A percentile compares a stretch with the other conserved stretches of the same genome.
phyloP scores from a whole-genome alignment of 2,113 vertebrate genomes.

The Ceyx melanurus region DNA sequence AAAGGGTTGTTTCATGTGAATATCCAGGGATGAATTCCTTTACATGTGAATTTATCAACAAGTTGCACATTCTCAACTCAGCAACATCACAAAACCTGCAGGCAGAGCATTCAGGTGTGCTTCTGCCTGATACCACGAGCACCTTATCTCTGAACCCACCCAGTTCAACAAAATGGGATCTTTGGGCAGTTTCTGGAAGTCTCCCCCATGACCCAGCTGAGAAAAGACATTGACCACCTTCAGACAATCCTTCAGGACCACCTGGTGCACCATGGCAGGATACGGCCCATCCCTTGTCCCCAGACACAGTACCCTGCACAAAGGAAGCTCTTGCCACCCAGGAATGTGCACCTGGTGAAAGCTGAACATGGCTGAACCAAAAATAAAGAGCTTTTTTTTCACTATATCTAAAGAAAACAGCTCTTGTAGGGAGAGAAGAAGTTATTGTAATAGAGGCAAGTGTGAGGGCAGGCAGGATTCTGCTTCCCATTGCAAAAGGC shows the following conservation, averaged over 20 bases:
- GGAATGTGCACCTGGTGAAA: background rate
- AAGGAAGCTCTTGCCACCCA: accelerated
- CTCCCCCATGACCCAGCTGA: background rate
- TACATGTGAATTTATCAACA: background rate
- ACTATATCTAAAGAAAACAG: background rate
- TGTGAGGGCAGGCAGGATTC: background rate
- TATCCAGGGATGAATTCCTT: background rate
- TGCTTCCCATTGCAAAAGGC: background rate
- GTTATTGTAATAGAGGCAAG: background rate
- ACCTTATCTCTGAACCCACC: background rate
- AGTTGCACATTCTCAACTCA: background rate
- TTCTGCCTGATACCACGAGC: background rate
- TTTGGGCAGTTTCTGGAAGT: background rate
- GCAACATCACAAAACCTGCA: background rate
- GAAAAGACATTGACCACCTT: background rate
- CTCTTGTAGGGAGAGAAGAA: background rate
- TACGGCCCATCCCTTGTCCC: background rate
- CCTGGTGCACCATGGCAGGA: background rate
- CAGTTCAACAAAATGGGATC: background rate
- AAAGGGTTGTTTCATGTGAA: background rate
- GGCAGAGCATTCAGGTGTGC: background rate
- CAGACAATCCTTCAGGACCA: background rate
- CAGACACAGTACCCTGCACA: accelerated
- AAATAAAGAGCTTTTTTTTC: background rate
- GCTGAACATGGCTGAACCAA: background rate